These are phyloP conservation scores for Dryadula phaetusa DNA, from an alignment of 2,888 invertebrate species.

Conservation along the genomic window DNA sequence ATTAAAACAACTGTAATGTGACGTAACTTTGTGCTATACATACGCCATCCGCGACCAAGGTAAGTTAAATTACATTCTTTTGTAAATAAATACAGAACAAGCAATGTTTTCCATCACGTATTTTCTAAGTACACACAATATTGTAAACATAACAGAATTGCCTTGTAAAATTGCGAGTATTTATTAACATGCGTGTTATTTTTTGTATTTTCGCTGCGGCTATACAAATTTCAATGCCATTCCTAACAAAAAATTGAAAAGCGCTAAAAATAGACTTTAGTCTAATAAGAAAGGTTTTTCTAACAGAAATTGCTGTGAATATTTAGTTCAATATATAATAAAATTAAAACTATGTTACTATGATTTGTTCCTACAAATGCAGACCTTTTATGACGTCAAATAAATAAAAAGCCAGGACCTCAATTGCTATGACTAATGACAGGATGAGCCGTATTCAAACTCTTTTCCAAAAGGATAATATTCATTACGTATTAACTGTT, in stretches of 20 bases:
- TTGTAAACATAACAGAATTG: slow-evolving; percentile 17
- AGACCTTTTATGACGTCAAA: not conserved
- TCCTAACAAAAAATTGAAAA: not conserved
- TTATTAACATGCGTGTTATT: not conserved
- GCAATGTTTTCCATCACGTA: slow-evolving; percentile 19
- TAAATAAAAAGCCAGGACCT: slow-evolving; percentile 10
- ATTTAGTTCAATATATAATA: not conserved
- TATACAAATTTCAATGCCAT: not conserved
- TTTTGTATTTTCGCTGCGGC: not conserved
- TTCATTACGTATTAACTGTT: not conserved
- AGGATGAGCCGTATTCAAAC: slow-evolving; percentile 10
- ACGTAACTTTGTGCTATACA: slow-evolving; percentile 21
- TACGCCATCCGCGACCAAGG: slow-evolving; percentile 21
- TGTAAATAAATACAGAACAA: slow-evolving; percentile 34
- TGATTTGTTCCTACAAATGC: not conserved
- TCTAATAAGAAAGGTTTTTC: slow-evolving; percentile 16
- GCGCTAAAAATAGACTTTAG: slow-evolving; percentile 19
- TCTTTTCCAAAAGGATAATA: slow-evolving; percentile 2
- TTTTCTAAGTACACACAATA: slow-evolving; percentile 10
- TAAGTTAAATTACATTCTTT: slow-evolving; percentile 24
- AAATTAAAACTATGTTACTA: not conserved
- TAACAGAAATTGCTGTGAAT: not conserved
- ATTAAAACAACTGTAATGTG: slow-evolving; percentile 30
- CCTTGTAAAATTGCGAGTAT: not conserved
- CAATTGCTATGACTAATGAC: slow-evolving; percentile 16